phyloP scores from a whole-genome alignment of 2,113 vertebrate species.

The Fulmarus glacialis region DNA sequence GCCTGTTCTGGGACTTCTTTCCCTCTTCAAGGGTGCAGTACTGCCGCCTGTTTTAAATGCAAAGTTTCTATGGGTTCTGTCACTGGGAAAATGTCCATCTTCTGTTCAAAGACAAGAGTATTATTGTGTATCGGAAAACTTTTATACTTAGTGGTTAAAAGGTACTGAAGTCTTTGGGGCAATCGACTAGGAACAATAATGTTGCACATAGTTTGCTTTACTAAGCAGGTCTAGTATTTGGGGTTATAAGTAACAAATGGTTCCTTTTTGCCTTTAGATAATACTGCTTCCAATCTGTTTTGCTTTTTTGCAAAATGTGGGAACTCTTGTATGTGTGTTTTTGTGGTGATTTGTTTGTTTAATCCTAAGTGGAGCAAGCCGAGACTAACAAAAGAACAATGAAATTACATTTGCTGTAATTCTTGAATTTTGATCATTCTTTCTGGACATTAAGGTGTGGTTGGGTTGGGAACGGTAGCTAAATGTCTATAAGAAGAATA shows the following conservation, averaged over 20 bases:
- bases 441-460: background rate
- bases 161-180: background rate
- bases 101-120: background rate
- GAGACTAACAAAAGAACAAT: background rate
- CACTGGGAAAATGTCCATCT: background rate
- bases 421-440: background rate
- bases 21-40: background rate
- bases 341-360: background rate
- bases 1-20: background rate
- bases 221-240: conserved; percentile 4
- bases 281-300: background rate
- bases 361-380: background rate
- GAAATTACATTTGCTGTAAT: background rate
- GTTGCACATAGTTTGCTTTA: background rate
- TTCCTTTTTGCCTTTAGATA: conserved; percentile 13
- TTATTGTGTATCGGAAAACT: background rate
- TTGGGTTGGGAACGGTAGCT: background rate
- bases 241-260: background rate
- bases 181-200: background rate
- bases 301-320: conserved; percentile 4
- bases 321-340: background rate
- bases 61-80: background rate
- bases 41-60: background rate
- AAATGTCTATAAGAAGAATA: background rate
- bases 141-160: background rate